Evolutionary conservation across 2,113 vertebrate species (phyloP).

Genomic region (Syrmaticus mikado): DNA sequence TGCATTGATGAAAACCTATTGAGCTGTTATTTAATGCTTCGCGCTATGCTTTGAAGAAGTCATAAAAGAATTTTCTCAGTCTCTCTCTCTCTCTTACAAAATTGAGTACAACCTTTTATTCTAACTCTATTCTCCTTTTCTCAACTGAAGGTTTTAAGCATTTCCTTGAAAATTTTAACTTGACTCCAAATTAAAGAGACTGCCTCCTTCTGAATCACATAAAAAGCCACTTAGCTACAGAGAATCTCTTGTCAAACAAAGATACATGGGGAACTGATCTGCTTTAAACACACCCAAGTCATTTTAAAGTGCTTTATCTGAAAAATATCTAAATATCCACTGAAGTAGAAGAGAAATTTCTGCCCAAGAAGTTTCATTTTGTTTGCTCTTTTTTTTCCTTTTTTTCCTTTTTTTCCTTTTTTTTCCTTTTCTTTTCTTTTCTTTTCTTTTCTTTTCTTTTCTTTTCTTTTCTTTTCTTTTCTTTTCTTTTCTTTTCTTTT

Average conservation of each 20-base stretch:
- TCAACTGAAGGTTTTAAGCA: background rate
- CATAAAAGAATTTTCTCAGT: background rate
- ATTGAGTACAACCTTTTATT: background rate
- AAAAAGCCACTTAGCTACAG: background rate
- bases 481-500: too few species aligned
- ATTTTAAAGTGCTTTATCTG: background rate
- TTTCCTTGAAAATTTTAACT: background rate
- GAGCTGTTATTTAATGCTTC: conserved; percentile 14
- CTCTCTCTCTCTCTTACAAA: background rate
- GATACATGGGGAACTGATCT: background rate
- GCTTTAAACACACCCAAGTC: background rate
- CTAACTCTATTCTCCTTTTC: background rate
- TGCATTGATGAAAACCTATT: conserved; percentile 22
- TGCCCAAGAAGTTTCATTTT: background rate
- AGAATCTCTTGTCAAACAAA: background rate
- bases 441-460: too few species aligned
- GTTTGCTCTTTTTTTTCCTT: background rate
- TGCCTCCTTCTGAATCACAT: background rate
- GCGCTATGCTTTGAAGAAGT: background rate
- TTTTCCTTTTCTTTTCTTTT: too few species aligned
- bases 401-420: too few species aligned
- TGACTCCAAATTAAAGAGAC: background rate
- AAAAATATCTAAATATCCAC: background rate
- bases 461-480: too few species aligned
- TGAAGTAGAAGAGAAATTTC: background rate